A percentile compares a stretch with the other conserved stretches of the same genome.
These are phyloP conservation scores for Agonopterix subpropinquella DNA, from an alignment of 2,888 invertebrate species.

Conservation along the genomic window DNA sequence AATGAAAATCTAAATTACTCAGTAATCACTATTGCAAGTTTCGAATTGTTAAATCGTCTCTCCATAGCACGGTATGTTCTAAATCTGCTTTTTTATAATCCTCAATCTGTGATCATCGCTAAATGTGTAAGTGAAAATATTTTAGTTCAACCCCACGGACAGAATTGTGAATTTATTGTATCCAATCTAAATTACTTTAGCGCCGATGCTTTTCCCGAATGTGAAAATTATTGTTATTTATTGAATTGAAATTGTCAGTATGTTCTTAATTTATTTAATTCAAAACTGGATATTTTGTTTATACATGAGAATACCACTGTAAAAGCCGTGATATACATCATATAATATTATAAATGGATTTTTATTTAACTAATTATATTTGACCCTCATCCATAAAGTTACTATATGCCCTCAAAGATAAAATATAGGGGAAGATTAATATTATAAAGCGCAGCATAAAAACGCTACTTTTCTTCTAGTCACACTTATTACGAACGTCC, in stretches of 20 bases:
- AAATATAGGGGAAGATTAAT: too few species aligned
- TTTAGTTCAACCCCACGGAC: slow-evolving; percentile 57
- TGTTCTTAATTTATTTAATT: slow-evolving; percentile 71
- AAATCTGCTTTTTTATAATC: slow-evolving; percentile 73
- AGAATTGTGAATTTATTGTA: slow-evolving; percentile 42
- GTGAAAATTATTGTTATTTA: slow-evolving; percentile 69
- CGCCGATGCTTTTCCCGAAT: slow-evolving; percentile 55
- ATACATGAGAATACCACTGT: slow-evolving; percentile 72
- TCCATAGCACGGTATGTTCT: slow-evolving; percentile 73
- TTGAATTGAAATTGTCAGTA: slow-evolving; percentile 64
- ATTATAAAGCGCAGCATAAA: too few species aligned
- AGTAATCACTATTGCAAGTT: slow-evolving; percentile 72
- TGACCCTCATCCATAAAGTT: too few species aligned
- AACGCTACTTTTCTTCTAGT: too few species aligned
- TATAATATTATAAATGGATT: slow-evolving; percentile 68
- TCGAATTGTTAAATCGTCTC: slow-evolving; percentile 68
- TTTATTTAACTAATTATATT: slow-evolving; percentile 39
- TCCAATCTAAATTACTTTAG: slow-evolving; percentile 52
- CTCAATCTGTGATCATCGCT: slow-evolving; percentile 75
- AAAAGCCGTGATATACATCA: slow-evolving; percentile 75
- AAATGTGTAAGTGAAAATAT: slow-evolving; percentile 67
- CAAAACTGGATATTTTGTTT: slow-evolving; percentile 70
- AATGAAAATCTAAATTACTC: slow-evolving; percentile 72
- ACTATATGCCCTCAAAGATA: too few species aligned
- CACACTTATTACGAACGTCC: too few species aligned